Conservation (phyloP, 2,888 invertebrate genomes). For the Danaus chrysippus region DNA sequence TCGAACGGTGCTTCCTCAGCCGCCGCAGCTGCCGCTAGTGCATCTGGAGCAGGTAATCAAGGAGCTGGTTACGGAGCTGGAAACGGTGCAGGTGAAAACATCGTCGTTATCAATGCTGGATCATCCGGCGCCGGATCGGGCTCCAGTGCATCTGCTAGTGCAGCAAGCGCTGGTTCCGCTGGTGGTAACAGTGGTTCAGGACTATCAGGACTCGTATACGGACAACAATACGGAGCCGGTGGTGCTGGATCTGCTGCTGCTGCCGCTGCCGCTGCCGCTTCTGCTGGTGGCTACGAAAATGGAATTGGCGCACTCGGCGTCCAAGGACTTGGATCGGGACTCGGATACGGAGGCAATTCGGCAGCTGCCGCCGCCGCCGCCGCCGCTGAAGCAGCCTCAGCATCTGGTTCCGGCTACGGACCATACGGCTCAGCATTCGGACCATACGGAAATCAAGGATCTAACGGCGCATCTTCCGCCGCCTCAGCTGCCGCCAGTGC, state of each 20-base stretch:
- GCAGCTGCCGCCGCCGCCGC: not conserved
- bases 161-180: constrained; percentile 4
- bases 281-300: not conserved
- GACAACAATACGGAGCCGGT: constrained; percentile 3
- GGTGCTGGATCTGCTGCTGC: not conserved
- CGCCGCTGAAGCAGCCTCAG: constrained; percentile 18
- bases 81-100: constrained; percentile 21
- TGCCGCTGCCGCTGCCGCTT: not conserved
- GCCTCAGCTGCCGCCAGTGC: constrained; percentile 10
- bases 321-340: constrained; percentile 15
- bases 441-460: constrained; percentile 10
- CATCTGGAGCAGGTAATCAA: constrained; percentile 3
- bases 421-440: not conserved
- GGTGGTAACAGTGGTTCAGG: not conserved
- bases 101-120: constrained; percentile 2
- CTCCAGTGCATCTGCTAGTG: constrained; percentile 1
- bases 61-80: constrained; percentile 2
- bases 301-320: constrained; percentile 4
- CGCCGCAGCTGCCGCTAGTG: constrained; percentile 10
- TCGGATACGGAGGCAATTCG: not conserved
- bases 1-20: constrained; percentile 2
- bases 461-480: constrained; percentile 12
- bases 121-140: constrained; percentile 1
- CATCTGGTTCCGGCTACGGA: constrained; percentile 3
- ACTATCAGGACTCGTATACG: not conserved